Evolutionary conservation across 2,888 invertebrate genomes (phyloP).

Genomic region (Chrysolina haemoptera): DNA sequence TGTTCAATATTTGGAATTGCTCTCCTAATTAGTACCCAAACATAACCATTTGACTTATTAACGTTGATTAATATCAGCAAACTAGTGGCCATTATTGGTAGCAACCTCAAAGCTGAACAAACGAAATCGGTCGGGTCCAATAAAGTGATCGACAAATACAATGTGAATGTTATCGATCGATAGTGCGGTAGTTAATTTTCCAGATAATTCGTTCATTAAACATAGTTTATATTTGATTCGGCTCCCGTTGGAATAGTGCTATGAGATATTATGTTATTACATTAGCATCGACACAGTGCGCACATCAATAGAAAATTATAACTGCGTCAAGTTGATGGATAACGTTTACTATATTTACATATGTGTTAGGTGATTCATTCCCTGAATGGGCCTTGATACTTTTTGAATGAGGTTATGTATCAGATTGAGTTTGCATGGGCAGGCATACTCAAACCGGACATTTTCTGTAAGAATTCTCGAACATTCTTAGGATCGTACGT

Average conservation of each 20-base stretch:
- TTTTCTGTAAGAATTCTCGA: too few relatives aligned
- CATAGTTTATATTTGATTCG: slow-evolving; percentile 58
- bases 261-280: slow-evolving; percentile 57
- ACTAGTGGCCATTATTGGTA: slow-evolving; percentile 52
- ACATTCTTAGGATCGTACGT: too few relatives aligned
- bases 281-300: slow-evolving; percentile 53
- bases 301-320: slow-evolving; percentile 48
- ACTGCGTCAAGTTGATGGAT: slow-evolving; percentile 43
- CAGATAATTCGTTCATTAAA: slow-evolving; percentile 63
- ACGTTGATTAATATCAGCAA: slow-evolving; percentile 55
- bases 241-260: slow-evolving; percentile 31
- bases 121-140: slow-evolving; percentile 46
- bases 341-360: background rate
- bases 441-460: too few relatives aligned
- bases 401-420: too few relatives aligned
- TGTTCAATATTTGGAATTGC: slow-evolving; percentile 4
- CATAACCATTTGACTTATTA: slow-evolving; percentile 21
- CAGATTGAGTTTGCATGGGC: too few relatives aligned
- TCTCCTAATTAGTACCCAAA: background rate
- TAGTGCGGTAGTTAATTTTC: slow-evolving; percentile 61
- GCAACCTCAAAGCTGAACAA: slow-evolving; percentile 59
- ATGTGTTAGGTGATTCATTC: background rate
- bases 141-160: slow-evolving; percentile 61
- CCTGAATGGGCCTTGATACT: background rate
- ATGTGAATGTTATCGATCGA: slow-evolving; percentile 63